Evolutionary conservation across 1,140 invertebrate species (phyloP).

Genomic region (Camponotus pennsylvanicus): DNA sequence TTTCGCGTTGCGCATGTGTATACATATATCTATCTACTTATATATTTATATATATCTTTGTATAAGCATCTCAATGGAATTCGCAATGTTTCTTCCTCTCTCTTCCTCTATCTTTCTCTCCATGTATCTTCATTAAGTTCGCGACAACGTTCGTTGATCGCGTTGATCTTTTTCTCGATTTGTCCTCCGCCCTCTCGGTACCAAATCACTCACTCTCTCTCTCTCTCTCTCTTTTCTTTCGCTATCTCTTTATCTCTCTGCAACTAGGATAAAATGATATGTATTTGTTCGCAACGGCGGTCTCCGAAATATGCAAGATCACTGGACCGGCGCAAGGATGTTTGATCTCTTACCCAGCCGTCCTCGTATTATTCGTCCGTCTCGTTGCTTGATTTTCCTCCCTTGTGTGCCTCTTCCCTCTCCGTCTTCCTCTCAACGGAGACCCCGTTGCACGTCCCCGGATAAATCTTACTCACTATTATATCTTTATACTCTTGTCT

Average conservation of each 20-base stretch:
- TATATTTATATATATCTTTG: conserved; percentile 38
- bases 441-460: conserved; percentile 38
- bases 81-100: conserved; percentile 8
- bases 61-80: conserved; percentile 32
- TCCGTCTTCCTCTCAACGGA: not conserved
- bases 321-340: not conserved
- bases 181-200: not conserved
- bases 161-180: conserved; percentile 1
- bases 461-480: conserved; percentile 42
- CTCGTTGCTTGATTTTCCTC: conserved; percentile 10
- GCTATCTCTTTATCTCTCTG: not conserved
- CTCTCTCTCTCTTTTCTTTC: not conserved
- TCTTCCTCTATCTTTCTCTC: not conserved
- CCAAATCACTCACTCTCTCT: not conserved
- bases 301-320: conserved; percentile 11
- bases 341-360: conserved; percentile 35
- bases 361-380: conserved; percentile 30
- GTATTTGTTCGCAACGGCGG: conserved; percentile 51
- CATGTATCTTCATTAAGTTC: conserved; percentile 29
- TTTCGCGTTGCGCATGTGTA: conserved; percentile 55
- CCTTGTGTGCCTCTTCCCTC: not conserved
- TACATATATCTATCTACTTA: conserved; percentile 35
- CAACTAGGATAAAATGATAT: conserved; percentile 59
- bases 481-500: conserved; percentile 15
- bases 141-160: conserved; percentile 1